Evolutionary conservation across 2,888 invertebrate species (phyloP).

Genomic region (Lepidocyrtoides sp.): DNA sequence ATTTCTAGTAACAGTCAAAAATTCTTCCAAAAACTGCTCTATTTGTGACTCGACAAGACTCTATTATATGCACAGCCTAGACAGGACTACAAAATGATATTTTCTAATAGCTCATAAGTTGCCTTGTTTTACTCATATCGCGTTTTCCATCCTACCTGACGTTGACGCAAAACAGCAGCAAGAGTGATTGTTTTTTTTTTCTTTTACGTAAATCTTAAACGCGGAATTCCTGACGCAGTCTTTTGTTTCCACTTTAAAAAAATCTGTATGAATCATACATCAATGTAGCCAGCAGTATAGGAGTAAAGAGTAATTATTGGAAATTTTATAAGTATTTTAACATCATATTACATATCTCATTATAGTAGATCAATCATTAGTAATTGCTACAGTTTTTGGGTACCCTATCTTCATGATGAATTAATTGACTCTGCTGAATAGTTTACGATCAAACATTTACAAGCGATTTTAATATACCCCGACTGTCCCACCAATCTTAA

Average conservation of each 20-base stretch:
- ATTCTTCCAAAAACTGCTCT: not conserved
- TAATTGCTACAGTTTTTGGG: no score
- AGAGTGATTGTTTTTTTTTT: conserved; percentile 27
- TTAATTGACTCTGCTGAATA: not conserved
- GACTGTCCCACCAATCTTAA: no score
- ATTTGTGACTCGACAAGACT: conserved; percentile 14
- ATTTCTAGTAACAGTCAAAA: not conserved
- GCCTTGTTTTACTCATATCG: not conserved
- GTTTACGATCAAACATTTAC: no score
- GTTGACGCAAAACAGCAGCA: not conserved
- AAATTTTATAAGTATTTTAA: conserved; percentile 1
- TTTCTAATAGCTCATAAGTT: conserved; percentile 26
- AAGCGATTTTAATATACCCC: no score
- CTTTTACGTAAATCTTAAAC: conserved; percentile 27
- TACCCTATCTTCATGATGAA: not conserved
- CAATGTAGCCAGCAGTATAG: not conserved
- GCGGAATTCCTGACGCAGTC: conserved; percentile 81
- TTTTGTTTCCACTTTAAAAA: conserved; percentile 77
- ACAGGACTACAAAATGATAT: conserved; percentile 23
- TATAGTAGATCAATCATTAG: not conserved
- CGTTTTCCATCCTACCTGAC: not conserved
- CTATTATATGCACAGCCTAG: not conserved
- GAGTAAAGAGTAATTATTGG: not conserved
- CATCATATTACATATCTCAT: not conserved
- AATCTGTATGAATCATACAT: conserved; percentile 49